Evolutionary conservation across 1,140 invertebrate species (phyloP).

Genomic region (Acromyrmex heyeri): DNA sequence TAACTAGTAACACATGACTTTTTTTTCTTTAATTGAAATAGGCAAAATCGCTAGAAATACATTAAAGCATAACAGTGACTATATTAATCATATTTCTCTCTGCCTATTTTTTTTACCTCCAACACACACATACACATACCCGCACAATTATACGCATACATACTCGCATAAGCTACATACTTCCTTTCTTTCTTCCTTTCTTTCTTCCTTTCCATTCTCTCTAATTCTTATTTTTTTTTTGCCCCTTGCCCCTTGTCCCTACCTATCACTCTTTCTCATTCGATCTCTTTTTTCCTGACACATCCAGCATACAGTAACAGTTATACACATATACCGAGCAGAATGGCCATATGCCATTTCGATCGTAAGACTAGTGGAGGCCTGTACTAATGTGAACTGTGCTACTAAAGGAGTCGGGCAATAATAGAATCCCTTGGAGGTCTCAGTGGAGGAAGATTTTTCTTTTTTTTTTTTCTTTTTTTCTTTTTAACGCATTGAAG

Average conservation of each 20-base stretch:
- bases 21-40: slow-evolving; percentile 79
- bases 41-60: slow-evolving; percentile 82
- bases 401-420: slow-evolving; percentile 65
- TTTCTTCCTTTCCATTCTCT: slow-evolving; percentile 60
- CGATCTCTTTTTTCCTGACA: slow-evolving; percentile 31
- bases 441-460: slow-evolving; percentile 67
- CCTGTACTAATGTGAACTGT: slow-evolving; percentile 78
- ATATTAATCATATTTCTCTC: slow-evolving; percentile 79
- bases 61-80: slow-evolving; percentile 84
- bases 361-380: slow-evolving; percentile 83
- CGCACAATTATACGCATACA: slow-evolving; percentile 50
- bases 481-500: slow-evolving; percentile 65
- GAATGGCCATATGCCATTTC: slow-evolving; percentile 76
- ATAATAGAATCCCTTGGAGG: slow-evolving; percentile 66
- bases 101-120: slow-evolving; percentile 59
- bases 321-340: slow-evolving; percentile 79
- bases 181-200: slow-evolving; percentile 59
- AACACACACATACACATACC: slow-evolving; percentile 47
- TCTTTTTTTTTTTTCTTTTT: slow-evolving; percentile 52
- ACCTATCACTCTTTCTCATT: slow-evolving; percentile 19
- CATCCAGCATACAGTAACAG: slow-evolving; percentile 76
- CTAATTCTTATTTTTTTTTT: slow-evolving; percentile 44
- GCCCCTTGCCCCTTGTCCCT: not conserved
- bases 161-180: slow-evolving; percentile 32
- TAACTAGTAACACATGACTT: slow-evolving; percentile 81